Conservation (phyloP, 2,113 vertebrate species). For the Anser cygnoides region DNA sequence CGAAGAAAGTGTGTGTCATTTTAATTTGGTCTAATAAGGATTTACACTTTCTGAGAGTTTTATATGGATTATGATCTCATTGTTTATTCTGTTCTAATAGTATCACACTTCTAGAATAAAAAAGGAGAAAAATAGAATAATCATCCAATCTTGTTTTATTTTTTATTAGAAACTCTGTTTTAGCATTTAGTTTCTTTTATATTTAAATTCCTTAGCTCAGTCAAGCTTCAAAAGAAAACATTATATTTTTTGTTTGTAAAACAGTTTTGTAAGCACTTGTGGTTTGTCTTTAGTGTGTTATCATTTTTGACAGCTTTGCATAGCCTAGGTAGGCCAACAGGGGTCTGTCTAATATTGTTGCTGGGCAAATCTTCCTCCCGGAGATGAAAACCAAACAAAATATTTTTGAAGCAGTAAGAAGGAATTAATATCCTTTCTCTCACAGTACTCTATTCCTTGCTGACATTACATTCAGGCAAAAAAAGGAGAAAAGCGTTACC, state of each 20-base stretch:
- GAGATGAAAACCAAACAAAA: conserved; percentile 79
- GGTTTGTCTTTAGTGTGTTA: conserved; percentile 79
- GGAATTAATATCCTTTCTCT: conserved; percentile 80
- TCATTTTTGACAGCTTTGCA: conserved; percentile 85
- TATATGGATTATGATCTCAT: conserved; percentile 12
- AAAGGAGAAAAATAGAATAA: conserved; percentile 35
- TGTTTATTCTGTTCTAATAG: conserved; percentile 33
- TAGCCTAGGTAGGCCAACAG: conserved; percentile 83
- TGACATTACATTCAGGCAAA: conserved; percentile 78
- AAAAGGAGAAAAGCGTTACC: conserved; percentile 71
- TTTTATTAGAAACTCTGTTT: conserved; percentile 68
- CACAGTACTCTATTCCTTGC: conserved; percentile 76
- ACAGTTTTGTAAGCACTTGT: conserved; percentile 74
- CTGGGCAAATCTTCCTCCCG: conserved; percentile 78
- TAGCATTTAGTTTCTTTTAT: conserved; percentile 66
- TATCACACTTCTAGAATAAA: conserved; percentile 6
- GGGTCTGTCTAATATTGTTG: conserved; percentile 88
- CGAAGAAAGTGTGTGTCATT: conserved; percentile 9
- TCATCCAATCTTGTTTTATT: conserved; percentile 40
- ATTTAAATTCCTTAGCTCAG: conserved; percentile 74
- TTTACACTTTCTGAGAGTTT: conserved; percentile 43
- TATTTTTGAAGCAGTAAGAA: conserved; percentile 80
- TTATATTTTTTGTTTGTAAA: conserved; percentile 74
- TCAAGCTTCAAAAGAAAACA: conserved; percentile 74
- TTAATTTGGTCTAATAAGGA: conserved; percentile 43